Evolutionary conservation across 2,113 vertebrate genomes (phyloP), one percentile per base, ranked within the genome.

Genomic region (Plestiodon gilberti): DNA sequence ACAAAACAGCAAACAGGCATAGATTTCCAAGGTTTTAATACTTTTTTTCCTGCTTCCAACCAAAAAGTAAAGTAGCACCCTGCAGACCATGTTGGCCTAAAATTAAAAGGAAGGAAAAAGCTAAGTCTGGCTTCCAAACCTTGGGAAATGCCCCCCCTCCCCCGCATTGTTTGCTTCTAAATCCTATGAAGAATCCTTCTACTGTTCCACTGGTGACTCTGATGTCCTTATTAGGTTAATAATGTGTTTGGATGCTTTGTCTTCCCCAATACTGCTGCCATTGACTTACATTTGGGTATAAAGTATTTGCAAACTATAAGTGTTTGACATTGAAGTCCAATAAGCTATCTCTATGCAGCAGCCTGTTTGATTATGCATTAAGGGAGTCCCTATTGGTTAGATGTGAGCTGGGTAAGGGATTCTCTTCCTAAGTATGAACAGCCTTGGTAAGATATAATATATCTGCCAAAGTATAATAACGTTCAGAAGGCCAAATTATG

Each of bases 241-340:
- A 84, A 89, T 89, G 91, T 93, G 86, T 91, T 91, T 89, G 84
- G 83, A 87, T 64, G 85, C 70, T 89, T 28, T 77, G 89, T 86
- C 88, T 90, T 88, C 78, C 91, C 83, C 92, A 8, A 4, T 14
- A 23, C 89, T 35, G n/a, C 74, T 59, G 73, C 43, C 61, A 86
- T 52, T 82, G 91, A 93, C 85, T 89, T 88, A 82, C 1, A 0
- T 88, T 64, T 40, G 89, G 62, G 74, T 40, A 74, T 90, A 78
- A 90, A 93, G 87, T 92, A 93, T 93, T 93, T 91, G 90, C 86
- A 94, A 85, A 94, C 69, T 84, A 33, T 35, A 88, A 77, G 69
- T 81, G 87, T 88, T 93, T 92, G 89, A 89, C 35, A 76, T 71
- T 65, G 89, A 81, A 85, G n/a, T 59, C 78, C 30, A 75, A 71